These are phyloP conservation scores for Marcusenius ussheri DNA, from an alignment of 2,113 vertebrate species.

Conservation along the genomic window DNA sequence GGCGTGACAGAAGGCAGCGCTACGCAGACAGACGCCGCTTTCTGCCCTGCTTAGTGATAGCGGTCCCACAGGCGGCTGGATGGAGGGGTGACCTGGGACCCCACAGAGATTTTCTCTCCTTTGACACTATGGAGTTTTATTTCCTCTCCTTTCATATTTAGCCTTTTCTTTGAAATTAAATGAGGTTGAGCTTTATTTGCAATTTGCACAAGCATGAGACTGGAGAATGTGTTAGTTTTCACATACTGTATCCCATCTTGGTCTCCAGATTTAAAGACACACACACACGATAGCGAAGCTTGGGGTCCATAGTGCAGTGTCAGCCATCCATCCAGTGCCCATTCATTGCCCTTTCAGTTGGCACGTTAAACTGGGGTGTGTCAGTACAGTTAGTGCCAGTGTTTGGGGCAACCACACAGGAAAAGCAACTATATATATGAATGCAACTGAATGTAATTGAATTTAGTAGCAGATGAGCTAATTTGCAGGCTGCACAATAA, in stretches of 20 bases:
- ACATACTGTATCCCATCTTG: background rate
- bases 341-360: background rate
- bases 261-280: background rate
- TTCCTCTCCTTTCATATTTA: background rate
- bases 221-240: background rate
- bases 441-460: background rate
- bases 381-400: background rate
- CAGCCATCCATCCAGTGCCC: background rate
- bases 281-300: background rate
- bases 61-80: background rate
- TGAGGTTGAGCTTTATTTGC: background rate
- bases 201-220: background rate
- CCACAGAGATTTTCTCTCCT: background rate
- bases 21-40: background rate
- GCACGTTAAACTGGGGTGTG: background rate
- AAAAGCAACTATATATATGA: background rate
- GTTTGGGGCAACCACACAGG: background rate
- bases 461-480: background rate
- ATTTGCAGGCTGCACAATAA: background rate
- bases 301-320: background rate
- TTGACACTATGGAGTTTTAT: background rate
- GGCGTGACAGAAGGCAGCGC: background rate
- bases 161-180: background rate
- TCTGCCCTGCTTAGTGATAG: background rate
- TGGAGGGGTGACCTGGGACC: background rate